phyloP scores from a whole-genome alignment of 2,888 invertebrate genomes.

The Cosmopolites sordidus region DNA sequence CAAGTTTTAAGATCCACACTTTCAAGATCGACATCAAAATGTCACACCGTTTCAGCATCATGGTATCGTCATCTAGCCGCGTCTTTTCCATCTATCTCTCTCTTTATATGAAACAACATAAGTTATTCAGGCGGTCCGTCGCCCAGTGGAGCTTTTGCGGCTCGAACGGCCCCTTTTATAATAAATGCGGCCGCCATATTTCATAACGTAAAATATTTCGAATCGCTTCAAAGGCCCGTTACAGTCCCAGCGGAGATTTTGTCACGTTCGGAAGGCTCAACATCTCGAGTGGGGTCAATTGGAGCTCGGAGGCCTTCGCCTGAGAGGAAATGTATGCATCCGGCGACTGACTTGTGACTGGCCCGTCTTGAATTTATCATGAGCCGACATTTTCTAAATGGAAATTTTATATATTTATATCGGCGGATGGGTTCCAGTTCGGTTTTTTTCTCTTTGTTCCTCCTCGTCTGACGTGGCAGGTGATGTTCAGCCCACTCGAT shows the following conservation, averaged over 20 bases:
- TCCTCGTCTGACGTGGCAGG: too few species aligned
- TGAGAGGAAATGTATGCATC: conserved; percentile 37
- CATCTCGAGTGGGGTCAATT: conserved; percentile 42
- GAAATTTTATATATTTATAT: conserved; percentile 50
- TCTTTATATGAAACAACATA: conserved; percentile 2
- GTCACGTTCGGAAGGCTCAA: conserved; percentile 47
- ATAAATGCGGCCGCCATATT: conserved; percentile 27
- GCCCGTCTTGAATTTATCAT: conserved; percentile 47
- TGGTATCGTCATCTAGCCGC: too few species aligned
- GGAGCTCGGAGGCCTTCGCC: conserved; percentile 28
- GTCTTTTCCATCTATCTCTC: not conserved
- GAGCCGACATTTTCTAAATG: conserved; percentile 48
- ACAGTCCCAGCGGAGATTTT: conserved; percentile 50
- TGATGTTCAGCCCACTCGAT: too few species aligned
- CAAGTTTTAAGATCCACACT: too few species aligned
- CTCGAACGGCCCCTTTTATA: conserved; percentile 10
- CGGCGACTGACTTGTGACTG: conserved; percentile 45
- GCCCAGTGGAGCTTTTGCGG: conserved; percentile 3
- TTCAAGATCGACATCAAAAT: too few species aligned
- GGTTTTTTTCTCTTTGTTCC: too few species aligned
- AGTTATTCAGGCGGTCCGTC: conserved; percentile 9
- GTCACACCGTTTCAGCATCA: too few species aligned
- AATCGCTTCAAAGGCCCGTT: conserved; percentile 34
- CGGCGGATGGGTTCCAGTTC: conserved; percentile 7
- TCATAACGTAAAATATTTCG: conserved; percentile 33